Evolutionary conservation across 2,888 invertebrate genomes (phyloP), one percentile per base, ranked within the genome.

Genomic region (Azorinus chamasolen): DNA sequence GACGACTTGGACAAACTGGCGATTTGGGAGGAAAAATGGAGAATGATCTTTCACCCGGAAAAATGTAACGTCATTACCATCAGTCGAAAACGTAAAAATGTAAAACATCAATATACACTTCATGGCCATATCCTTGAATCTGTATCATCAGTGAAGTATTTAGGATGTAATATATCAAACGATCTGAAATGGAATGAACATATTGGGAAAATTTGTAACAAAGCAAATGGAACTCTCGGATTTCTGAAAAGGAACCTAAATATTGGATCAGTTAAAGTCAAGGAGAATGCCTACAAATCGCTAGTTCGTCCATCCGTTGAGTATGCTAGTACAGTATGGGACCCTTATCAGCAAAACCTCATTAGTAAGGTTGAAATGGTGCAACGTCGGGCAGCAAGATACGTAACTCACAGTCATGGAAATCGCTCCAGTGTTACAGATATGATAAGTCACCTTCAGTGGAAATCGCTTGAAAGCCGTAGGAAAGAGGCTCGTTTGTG

Each of bases 1-100:
- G 32, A 45, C n/a, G 72, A 77, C 51, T 68, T 77, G 8, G 55
- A 58, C 45, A n/a, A 18, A 14, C 20, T 20, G 20, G 45, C 20
- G 14, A 45, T 18, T n/a, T 45, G 45, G 45, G 45, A 45, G 18
- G 20, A 45, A 5, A 45, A 45, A 45, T 45, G 45, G 45, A 45
- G 14, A 45, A 45, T 45, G 20, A 5, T 45, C 4, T 45, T 45
- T 45, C 45, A 45, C 14, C 45, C 45, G 4, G 45, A 45, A 45
- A 45, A 45, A 14, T 45, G 45, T 45, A 45, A 45, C 20, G 14
- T 45, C n/a, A n/a, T 45, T 5, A 18, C 45, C n/a, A 45, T 45
- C 3, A 18, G n/a, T 45, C n/a, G 45, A 8, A 45, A 45, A 45
- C 45, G 20, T 5, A n/a, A 45, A 5, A 5, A 5, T 18, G 14